These are phyloP conservation scores for Temnothorax longispinosus DNA, from an alignment of 1,140 invertebrate species.

Conservation along the genomic window DNA sequence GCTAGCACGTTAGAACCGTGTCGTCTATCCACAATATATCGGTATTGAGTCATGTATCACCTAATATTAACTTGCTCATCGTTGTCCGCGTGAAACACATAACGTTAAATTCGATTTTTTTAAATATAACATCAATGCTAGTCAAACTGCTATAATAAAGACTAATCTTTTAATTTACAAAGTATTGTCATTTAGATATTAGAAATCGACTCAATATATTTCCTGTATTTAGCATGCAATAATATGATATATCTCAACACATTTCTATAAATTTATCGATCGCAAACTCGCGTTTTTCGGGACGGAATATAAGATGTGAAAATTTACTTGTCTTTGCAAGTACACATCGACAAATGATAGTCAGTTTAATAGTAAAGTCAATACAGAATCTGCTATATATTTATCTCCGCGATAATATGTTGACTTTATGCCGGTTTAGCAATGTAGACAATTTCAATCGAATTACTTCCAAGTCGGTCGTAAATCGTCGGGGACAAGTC, in stretches of 20 bases:
- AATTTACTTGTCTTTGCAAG: background rate
- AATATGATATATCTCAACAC: background rate
- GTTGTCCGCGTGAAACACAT: background rate
- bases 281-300: background rate
- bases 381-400: background rate
- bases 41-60: background rate
- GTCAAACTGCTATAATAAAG: background rate
- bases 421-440: background rate
- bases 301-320: background rate
- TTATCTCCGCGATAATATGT: background rate
- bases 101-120: background rate
- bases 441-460: background rate
- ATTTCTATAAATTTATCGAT: background rate
- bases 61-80: background rate
- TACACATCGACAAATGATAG: background rate
- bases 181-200: background rate
- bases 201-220: background rate
- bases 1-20: background rate
- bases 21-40: conserved; percentile 18
- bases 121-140: background rate
- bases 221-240: background rate
- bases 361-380: background rate
- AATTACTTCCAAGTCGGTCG: background rate
- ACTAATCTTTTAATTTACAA: background rate
- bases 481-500: background rate